A percentile compares a stretch with the other conserved stretches of the same genome.
These are phyloP conservation scores for Pollachius pollachius DNA, from an alignment of 2,113 vertebrate genomes.

Conservation along the genomic window DNA sequence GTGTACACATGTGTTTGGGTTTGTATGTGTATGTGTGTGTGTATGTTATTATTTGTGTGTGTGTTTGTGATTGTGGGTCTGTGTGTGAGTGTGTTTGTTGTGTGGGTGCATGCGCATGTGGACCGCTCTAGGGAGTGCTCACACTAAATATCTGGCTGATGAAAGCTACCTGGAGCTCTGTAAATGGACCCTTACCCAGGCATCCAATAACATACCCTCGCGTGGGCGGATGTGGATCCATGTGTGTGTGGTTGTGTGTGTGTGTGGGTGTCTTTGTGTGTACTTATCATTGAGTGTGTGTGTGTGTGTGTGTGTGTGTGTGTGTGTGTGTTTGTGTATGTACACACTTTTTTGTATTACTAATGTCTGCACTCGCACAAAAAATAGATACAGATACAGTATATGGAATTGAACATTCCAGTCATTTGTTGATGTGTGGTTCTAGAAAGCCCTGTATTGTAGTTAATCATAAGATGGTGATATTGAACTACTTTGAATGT, in stretches of 20 bases:
- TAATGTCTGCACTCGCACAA: no score
- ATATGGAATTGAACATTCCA: no score
- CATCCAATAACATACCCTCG: background rate
- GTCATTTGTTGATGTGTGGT: no score
- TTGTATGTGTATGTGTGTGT: constrained; percentile 1
- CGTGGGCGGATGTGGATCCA: background rate
- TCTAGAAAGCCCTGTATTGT: no score
- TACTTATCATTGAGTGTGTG: background rate
- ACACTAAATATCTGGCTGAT: constrained; percentile 47
- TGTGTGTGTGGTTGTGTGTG: constrained; percentile 4
- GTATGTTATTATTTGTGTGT: constrained; percentile 1
- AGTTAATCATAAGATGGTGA: no score
- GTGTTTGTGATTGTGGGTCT: background rate
- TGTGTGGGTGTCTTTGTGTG: constrained; percentile 7
- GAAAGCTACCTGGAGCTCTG: constrained; percentile 51
- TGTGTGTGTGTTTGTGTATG: background rate
- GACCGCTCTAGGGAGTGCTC: constrained; percentile 38
- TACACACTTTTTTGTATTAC: no score
- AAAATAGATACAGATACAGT: no score
- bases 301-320: constrained; percentile 1
- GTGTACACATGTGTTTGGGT: background rate
- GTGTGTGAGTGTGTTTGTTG: constrained; percentile 6
- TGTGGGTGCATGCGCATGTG: constrained; percentile 18
- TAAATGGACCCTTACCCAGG: constrained; percentile 40
- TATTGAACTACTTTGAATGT: no score